phyloP scores from a whole-genome alignment of 2,797 vertebrate species.

The Hypotaenidia philippensis region DNA sequence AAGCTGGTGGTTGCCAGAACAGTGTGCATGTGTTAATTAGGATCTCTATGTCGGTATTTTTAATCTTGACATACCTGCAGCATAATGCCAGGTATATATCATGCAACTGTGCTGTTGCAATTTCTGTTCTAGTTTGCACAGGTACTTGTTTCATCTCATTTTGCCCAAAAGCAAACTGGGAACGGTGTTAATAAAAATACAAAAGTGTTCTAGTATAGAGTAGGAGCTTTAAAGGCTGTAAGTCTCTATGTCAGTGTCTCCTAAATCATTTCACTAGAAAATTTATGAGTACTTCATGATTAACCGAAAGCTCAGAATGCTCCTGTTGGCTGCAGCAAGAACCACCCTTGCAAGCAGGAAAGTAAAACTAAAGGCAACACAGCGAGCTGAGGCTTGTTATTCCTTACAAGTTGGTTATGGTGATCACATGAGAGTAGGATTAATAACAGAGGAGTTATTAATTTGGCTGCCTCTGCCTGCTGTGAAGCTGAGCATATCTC shows the following conservation, averaged over 20 bases:
- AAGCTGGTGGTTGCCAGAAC: not conserved
- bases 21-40: not conserved
- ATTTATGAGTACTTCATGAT: not conserved
- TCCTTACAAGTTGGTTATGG: not conserved
- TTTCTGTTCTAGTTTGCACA: not conserved
- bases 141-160: not conserved
- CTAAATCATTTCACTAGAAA: not conserved
- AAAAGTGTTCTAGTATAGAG: not conserved
- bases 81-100: not conserved
- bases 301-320: not conserved
- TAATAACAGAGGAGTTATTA: not conserved
- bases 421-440: not conserved
- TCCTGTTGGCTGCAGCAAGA: not conserved
- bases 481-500: not conserved
- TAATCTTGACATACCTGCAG: not conserved
- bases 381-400: conserved; percentile 21
- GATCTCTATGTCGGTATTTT: not conserved
- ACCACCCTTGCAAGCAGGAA: not conserved
- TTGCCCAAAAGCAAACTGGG: not conserved
- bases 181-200: not conserved
- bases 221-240: not conserved
- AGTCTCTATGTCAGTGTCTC: not conserved
- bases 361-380: not conserved
- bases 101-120: not conserved
- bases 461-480: not conserved